A percentile compares a stretch with the other conserved stretches of the same genome.
Conservation (phyloP, 2,797 vertebrate species). For the Sebastes oblongus region DNA sequence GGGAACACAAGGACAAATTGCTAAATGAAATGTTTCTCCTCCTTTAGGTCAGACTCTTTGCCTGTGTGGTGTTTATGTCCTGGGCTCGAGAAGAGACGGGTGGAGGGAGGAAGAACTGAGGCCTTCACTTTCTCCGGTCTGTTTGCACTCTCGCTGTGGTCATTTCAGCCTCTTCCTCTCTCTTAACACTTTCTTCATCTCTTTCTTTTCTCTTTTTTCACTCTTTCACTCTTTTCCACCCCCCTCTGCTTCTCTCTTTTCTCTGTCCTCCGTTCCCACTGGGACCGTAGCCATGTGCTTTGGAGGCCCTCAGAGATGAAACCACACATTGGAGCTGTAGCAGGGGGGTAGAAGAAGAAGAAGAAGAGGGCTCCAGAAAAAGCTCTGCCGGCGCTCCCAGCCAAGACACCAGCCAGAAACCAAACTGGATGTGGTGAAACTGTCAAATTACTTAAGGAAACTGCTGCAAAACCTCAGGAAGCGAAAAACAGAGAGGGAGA, state of each 20-base stretch:
- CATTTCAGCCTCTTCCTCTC: slow-evolving; percentile 4
- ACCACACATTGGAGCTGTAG: slow-evolving; percentile 81
- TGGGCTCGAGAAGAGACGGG: slow-evolving; percentile 12
- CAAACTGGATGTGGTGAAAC: slow-evolving; percentile 87
- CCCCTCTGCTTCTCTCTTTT: slow-evolving; percentile 15
- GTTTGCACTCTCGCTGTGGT: slow-evolving; percentile 19
- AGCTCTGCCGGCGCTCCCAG: slow-evolving; percentile 65
- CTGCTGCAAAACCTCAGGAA: slow-evolving; percentile 81
- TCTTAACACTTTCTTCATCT: slow-evolving; percentile 16
- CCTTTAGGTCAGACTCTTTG: slow-evolving; percentile 51
- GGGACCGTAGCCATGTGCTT: slow-evolving; percentile 79
- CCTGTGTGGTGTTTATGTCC: slow-evolving; percentile 59
- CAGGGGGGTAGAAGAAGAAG: slow-evolving; percentile 78
- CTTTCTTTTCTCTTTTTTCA: neutral
- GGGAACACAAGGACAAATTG: slow-evolving; percentile 73
- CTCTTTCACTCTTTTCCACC: neutral
- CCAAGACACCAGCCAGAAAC: slow-evolving; percentile 81
- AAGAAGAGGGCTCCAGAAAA: slow-evolving; percentile 76
- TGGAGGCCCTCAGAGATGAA: slow-evolving; percentile 77
- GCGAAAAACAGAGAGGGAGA: slow-evolving; percentile 49
- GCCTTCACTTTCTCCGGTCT: slow-evolving; percentile 25
- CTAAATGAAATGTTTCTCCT: slow-evolving; percentile 70
- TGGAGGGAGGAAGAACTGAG: slow-evolving; percentile 18
- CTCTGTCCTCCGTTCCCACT: slow-evolving; percentile 60
- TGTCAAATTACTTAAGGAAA: slow-evolving; percentile 87